A percentile compares a stretch with the other conserved stretches of the same genome.
Evolutionary conservation across 2,888 invertebrate species (phyloP).

Genomic region (Anticlea derivata): DNA sequence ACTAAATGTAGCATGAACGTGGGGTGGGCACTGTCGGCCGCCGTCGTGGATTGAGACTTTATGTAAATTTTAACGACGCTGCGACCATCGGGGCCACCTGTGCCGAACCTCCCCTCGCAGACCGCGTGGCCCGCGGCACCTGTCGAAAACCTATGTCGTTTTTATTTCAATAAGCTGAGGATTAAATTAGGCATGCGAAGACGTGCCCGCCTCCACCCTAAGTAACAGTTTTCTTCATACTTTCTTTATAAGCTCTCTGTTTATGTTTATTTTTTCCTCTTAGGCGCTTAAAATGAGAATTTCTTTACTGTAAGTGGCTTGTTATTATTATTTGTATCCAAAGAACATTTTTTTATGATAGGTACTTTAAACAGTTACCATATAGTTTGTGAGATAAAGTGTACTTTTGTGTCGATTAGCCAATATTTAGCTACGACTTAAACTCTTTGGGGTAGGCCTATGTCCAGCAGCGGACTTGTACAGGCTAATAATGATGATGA

Average conservation of each 20-base stretch:
- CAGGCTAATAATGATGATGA: too few species aligned
- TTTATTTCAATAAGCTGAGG: slow-evolving; percentile 82
- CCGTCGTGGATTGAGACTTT: slow-evolving; percentile 83
- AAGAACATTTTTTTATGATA: neutral
- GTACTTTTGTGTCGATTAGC: too few species aligned
- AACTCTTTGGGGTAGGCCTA: too few species aligned
- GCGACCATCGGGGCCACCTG: slow-evolving; percentile 83
- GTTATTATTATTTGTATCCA: neutral
- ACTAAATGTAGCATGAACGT: slow-evolving; percentile 84
- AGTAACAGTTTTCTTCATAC: slow-evolving; percentile 54
- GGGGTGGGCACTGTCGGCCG: slow-evolving; percentile 77
- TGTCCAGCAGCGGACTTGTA: too few species aligned
- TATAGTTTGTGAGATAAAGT: too few species aligned
- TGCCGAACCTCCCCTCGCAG: slow-evolving; percentile 56
- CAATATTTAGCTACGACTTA: too few species aligned
- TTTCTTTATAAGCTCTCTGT: slow-evolving; percentile 42
- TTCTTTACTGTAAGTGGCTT: neutral
- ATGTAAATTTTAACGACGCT: slow-evolving; percentile 84
- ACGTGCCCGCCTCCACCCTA: slow-evolving; percentile 54
- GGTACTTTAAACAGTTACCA: too few species aligned
- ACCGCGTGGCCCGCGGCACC: slow-evolving; percentile 66
- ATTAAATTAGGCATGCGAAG: slow-evolving; percentile 81
- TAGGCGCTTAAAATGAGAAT: neutral
- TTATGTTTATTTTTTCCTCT: slow-evolving; percentile 18
- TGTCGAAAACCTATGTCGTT: slow-evolving; percentile 83